Evolutionary conservation across 2,113 vertebrate species (phyloP).

Genomic region (Balaenoptera acutorostrata): DNA sequence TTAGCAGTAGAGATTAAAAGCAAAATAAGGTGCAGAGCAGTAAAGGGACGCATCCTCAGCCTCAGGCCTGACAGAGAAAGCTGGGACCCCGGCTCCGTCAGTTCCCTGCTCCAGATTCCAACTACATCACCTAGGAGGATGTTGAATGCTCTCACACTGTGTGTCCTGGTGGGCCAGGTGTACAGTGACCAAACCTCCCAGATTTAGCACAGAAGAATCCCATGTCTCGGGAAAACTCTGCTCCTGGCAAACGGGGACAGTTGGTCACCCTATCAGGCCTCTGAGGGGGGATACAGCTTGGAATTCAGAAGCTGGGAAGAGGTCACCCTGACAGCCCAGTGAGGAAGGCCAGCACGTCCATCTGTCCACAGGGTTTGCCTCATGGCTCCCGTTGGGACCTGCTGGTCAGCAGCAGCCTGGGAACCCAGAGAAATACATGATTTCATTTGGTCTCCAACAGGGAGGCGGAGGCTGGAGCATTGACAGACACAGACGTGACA

Average conservation of each 20-base stretch:
- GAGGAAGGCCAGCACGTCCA: not conserved
- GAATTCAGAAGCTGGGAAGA: conserved; percentile 25
- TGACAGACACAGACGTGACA: conserved; percentile 37
- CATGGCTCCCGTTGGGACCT: not conserved
- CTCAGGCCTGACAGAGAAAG: not conserved
- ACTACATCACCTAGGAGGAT: not conserved
- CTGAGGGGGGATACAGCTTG: not conserved
- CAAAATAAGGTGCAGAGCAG: not conserved
- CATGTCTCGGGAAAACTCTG: not conserved
- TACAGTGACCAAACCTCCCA: not conserved
- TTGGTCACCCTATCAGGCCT: not conserved
- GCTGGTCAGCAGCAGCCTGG: not conserved
- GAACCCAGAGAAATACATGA: not conserved
- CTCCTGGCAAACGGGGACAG: not conserved
- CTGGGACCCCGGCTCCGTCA: not conserved
- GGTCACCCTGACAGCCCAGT: not conserved
- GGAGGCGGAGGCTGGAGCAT: not conserved
- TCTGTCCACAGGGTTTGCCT: not conserved
- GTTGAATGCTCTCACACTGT: not conserved
- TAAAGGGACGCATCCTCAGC: not conserved
- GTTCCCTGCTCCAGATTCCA: not conserved
- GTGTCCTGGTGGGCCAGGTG: not conserved
- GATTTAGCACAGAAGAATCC: not conserved
- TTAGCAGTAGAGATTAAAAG: not conserved
- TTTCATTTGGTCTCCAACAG: conserved; percentile 1